Base-by-base conservation (phyloP, 2,888 invertebrate species). In the Cetonia aurata region DNA sequence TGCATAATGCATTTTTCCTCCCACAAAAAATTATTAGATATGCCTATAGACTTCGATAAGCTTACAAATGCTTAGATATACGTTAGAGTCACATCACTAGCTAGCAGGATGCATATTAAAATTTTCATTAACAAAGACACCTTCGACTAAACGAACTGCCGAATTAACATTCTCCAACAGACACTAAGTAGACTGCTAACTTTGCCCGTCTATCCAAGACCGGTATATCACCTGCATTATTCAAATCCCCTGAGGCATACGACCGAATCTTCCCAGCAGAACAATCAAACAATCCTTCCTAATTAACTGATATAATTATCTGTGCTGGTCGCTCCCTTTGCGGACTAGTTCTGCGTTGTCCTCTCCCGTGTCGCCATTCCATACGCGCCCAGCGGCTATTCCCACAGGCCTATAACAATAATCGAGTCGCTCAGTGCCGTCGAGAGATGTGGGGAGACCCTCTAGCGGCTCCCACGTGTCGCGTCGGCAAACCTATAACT, bases 271-370 rank as follows among this genome's bases (percentile, higher is more conserved):
- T 25, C 25, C 31, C n/a, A 13, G 9, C 13, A 31, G 55, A 55
- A 52, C 52, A 19, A 33, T 33, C 55, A 31, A 13, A 55, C 55
- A 55, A 33, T 55, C 33, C 55, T 55, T 13, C n/a, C 12, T 55
- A 55, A 55, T 55, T 55, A 55, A 55, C 55, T 55, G 31, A 55
- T n/a, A 25, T 55, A 55, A 55, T 55, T 55, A 55, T 55, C 55
- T 31, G 37, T 37, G 37, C 6, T 37, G 9, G 3, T 1, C 37
- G 4, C 1, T 37, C 1, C 37, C 37, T 8, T 37, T 37, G 4
- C 8, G 37, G 37, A 37, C 37, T 3, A 37, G 37, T 37, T 37
- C 31, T 2, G 13, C 48, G 8, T 4, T 48, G 17, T 48, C 17
- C 48, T 25, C 25, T 25, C 25, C 3, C 4, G 3, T 3, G 25